Evolutionary conservation across 2,888 invertebrate species (phyloP).

Genomic region (Agrotis segetum): DNA sequence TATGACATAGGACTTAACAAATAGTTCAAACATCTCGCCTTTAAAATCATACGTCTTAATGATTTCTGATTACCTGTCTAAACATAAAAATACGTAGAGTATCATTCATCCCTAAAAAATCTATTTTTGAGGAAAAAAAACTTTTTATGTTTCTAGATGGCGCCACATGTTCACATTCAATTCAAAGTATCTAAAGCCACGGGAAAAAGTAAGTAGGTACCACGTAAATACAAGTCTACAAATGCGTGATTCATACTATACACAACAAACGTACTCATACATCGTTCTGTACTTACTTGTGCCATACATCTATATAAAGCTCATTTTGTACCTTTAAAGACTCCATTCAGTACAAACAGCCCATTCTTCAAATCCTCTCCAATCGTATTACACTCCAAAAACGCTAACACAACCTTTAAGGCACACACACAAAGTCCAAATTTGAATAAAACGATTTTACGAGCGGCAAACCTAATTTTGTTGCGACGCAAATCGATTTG

Average conservation of each 20-base stretch:
- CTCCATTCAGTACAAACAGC: conserved; percentile 81
- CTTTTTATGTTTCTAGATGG: too few species aligned
- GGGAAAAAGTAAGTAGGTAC: too few species aligned
- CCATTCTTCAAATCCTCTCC: conserved; percentile 76
- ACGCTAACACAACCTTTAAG: conserved; percentile 22
- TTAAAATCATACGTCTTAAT: too few species aligned
- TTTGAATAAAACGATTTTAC: conserved; percentile 44
- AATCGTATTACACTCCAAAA: conserved; percentile 20
- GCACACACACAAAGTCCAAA: conserved; percentile 54
- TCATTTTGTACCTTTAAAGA: conserved; percentile 83
- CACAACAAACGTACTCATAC: conserved; percentile 32
- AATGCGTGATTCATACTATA: conserved; percentile 23
- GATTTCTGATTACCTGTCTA: too few species aligned
- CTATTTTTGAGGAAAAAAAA: too few species aligned
- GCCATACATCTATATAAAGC: conserved; percentile 73
- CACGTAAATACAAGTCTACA: background rate
- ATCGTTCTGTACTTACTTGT: conserved; percentile 39
- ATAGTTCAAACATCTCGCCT: too few species aligned
- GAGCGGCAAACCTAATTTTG: conserved; percentile 63
- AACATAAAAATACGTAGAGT: too few species aligned
- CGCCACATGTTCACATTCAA: too few species aligned
- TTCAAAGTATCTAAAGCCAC: too few species aligned
- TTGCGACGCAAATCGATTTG: conserved; percentile 50
- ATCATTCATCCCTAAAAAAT: too few species aligned
- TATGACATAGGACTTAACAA: too few species aligned